These are phyloP conservation scores for Meloidogyne exigua DNA, from an alignment of 1,140 invertebrate genomes.

Conservation along the genomic window DNA sequence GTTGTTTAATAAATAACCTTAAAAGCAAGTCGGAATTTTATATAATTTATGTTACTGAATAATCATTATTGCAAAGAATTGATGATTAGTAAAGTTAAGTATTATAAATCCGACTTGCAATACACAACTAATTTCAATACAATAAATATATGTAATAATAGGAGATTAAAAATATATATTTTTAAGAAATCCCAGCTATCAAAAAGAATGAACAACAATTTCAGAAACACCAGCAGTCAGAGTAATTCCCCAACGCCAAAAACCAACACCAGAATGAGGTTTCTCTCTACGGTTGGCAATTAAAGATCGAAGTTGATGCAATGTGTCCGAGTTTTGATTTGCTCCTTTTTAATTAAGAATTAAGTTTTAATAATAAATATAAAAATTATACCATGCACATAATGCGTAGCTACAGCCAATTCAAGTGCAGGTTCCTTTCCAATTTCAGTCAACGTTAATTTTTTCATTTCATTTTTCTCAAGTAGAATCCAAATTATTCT, in stretches of 20 bases:
- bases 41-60: background rate
- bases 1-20: background rate
- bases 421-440: constrained; percentile 46
- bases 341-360: constrained; percentile 39
- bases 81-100: background rate
- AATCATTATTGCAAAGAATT: too few species aligned
- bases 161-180: background rate
- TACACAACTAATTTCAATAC: background rate
- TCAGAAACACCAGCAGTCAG: constrained; percentile 31
- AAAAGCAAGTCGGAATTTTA: background rate
- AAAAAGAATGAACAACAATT: constrained; percentile 30
- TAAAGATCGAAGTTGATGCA: constrained; percentile 50
- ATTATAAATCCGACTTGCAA: background rate
- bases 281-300: constrained; percentile 51
- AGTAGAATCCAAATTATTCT: constrained; percentile 58
- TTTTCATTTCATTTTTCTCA: constrained; percentile 44
- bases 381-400: constrained; percentile 51
- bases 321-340: constrained; percentile 56
- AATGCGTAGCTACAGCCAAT: constrained; percentile 60
- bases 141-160: background rate
- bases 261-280: constrained; percentile 59
- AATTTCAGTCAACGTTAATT: constrained; percentile 27
- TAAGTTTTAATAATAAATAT: background rate
- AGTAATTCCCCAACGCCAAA: constrained; percentile 57
- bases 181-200: background rate